These are phyloP conservation scores for Rhingia rostrata DNA, from an alignment of 2,888 invertebrate species.

Conservation along the genomic window DNA sequence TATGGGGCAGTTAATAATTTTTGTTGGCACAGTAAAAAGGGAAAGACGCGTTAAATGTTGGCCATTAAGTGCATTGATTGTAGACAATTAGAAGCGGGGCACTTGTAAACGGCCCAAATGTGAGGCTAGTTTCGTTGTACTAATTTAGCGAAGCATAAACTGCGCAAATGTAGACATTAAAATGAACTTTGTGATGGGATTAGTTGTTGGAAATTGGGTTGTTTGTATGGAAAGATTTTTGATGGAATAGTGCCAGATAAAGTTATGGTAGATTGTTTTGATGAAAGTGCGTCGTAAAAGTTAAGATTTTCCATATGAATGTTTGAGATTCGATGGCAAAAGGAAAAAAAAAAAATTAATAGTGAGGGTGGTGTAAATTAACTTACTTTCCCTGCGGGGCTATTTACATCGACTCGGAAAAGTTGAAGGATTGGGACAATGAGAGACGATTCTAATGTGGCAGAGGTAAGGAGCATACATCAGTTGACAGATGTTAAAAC, in stretches of 20 bases:
- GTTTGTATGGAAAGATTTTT: constrained; percentile 9
- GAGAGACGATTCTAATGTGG: no score
- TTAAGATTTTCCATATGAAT: not conserved
- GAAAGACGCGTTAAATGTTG: constrained; percentile 22
- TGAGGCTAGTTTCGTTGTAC: constrained; percentile 25
- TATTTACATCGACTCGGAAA: no score
- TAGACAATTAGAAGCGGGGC: constrained; percentile 1
- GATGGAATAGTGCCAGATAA: not conserved
- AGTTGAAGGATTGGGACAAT: no score
- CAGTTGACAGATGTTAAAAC: no score
- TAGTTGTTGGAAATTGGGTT: not conserved
- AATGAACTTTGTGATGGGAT: constrained; percentile 20
- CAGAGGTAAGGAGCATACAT: no score
- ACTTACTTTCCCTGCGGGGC: no score
- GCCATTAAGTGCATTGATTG: constrained; percentile 14
- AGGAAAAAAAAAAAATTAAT: not conserved
- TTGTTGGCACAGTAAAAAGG: constrained; percentile 3
- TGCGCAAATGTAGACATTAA: constrained; percentile 39
- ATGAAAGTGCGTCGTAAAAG: not conserved
- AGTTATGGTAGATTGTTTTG: constrained; percentile 6
- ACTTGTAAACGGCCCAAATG: not conserved
- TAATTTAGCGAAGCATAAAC: constrained; percentile 64
- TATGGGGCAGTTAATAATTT: constrained; percentile 53
- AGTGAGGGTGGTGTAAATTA: no score
- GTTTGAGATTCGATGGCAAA: not conserved